phyloP scores from a whole-genome alignment of 2,888 invertebrate genomes.

The Coelinius sp. region DNA sequence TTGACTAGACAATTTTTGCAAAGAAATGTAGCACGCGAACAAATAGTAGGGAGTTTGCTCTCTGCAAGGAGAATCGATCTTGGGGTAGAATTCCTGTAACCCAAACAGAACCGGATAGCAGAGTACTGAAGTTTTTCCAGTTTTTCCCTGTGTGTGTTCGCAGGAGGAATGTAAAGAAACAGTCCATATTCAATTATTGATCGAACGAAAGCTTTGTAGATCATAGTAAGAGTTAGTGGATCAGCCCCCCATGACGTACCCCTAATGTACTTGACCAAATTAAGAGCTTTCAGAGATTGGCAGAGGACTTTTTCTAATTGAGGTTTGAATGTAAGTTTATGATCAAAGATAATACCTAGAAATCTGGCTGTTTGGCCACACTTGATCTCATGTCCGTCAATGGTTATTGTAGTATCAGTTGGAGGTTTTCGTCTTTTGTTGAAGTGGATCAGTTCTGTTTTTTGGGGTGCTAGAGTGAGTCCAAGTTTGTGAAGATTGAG shows the following conservation, averaged over 20 bases:
- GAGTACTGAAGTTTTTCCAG: neutral
- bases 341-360: neutral
- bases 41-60: neutral
- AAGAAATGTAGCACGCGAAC: neutral
- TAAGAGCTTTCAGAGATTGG: neutral
- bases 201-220: neutral
- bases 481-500: neutral
- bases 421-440: neutral
- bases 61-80: neutral
- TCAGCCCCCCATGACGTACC: neutral
- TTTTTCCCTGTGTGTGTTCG: neutral
- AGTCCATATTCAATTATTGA: neutral
- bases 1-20: neutral
- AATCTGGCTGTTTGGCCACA: neutral
- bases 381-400: neutral
- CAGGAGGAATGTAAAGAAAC: neutral
- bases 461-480: neutral
- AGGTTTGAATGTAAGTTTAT: neutral
- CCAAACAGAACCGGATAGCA: neutral
- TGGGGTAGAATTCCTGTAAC: neutral
- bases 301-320: neutral
- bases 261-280: neutral
- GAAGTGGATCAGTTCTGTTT: neutral
- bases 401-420: neutral
- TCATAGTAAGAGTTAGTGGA: neutral